phyloP scores from a whole-genome alignment of 2,888 invertebrate genomes.

The Galeruca laticollis region DNA sequence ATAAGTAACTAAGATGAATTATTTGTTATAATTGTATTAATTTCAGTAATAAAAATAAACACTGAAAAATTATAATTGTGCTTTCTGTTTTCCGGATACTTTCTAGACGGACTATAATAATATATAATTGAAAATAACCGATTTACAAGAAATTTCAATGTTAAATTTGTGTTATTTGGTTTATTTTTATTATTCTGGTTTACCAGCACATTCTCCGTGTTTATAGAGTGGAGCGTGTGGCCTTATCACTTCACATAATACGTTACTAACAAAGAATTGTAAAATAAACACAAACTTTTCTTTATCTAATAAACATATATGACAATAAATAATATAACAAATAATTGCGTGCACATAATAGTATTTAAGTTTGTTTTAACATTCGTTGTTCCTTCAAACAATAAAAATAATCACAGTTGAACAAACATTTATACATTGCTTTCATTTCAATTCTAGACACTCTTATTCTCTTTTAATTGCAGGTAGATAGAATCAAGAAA shows the following conservation, averaged over 20 bases:
- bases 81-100: too few relatives aligned
- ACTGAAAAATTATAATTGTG: too few relatives aligned
- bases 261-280: neutral
- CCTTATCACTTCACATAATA: neutral
- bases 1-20: too few relatives aligned
- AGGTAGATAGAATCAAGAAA: neutral
- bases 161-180: neutral
- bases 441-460: neutral
- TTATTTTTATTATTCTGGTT: neutral
- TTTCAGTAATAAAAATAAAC: too few relatives aligned
- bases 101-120: too few relatives aligned
- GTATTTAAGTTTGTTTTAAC: neutral
- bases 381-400: neutral
- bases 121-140: too few relatives aligned
- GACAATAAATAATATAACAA: neutral
- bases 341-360: neutral
- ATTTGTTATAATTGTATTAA: too few relatives aligned
- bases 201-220: neutral
- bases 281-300: neutral
- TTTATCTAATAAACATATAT: neutral
- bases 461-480: neutral
- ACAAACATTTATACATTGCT: constrained; percentile 6
- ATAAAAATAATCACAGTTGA: constrained; percentile 4
- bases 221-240: neutral
- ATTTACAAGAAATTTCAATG: neutral